Conservation (phyloP, 2,888 invertebrate genomes). For the Acleris laterana region DNA sequence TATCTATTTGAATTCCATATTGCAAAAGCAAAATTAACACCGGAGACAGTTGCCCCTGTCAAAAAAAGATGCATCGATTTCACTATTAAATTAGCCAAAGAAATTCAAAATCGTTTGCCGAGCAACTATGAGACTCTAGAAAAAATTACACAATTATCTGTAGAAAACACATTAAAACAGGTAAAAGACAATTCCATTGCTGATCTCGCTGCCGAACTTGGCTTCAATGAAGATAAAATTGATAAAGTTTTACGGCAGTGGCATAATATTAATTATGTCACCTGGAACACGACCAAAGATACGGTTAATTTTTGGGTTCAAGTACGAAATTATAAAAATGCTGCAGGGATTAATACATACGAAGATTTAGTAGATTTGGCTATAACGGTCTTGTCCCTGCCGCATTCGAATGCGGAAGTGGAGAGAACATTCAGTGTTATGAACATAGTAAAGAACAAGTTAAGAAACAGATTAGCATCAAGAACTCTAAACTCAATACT, state of each 20-base stretch:
- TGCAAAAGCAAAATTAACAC: slow-evolving; percentile 24
- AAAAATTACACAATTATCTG: slow-evolving; percentile 34
- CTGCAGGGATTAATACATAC: slow-evolving; percentile 39
- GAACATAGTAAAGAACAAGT: slow-evolving; percentile 43
- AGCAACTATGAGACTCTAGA: slow-evolving; percentile 36
- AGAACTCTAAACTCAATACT: slow-evolving; percentile 37
- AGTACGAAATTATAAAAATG: slow-evolving; percentile 42
- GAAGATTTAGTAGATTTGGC: slow-evolving; percentile 40
- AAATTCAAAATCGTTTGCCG: slow-evolving; percentile 25
- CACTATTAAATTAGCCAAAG: background rate
- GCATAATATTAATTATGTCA: slow-evolving; percentile 43
- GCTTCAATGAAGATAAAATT: slow-evolving; percentile 37
- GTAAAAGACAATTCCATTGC: slow-evolving; percentile 38
- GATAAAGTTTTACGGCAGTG: slow-evolving; percentile 37
- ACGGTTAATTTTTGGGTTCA: slow-evolving; percentile 25
- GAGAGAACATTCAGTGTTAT: slow-evolving; percentile 42
- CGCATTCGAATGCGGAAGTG: slow-evolving; percentile 43
- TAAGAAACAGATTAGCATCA: slow-evolving; percentile 38
- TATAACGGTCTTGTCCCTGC: slow-evolving; percentile 37
- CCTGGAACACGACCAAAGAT: slow-evolving; percentile 40
- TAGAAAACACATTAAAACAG: slow-evolving; percentile 36
- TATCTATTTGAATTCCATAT: slow-evolving; percentile 20
- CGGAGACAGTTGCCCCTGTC: slow-evolving; percentile 5
- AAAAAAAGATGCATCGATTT: slow-evolving; percentile 1
- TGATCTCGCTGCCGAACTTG: slow-evolving; percentile 36